Conservation (phyloP, 2,888 invertebrate genomes). For the Amphipyra berbera region DNA sequence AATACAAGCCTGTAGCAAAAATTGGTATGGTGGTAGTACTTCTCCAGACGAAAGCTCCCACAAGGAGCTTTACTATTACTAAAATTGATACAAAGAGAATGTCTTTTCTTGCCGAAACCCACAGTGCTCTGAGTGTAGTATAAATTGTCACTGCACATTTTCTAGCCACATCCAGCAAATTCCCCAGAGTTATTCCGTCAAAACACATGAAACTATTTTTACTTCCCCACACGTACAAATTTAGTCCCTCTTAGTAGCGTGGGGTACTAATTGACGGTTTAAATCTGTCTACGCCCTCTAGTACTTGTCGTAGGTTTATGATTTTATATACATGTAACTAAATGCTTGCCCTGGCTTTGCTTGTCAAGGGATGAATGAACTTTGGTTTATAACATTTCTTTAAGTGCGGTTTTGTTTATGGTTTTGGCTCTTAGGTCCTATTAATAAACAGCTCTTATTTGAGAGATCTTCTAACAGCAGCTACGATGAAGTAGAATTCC, state of each 20-base stretch:
- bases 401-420: slow-evolving; percentile 10
- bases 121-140: no score
- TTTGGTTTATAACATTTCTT: slow-evolving; percentile 26
- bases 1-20: no score
- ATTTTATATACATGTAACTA: slow-evolving; percentile 59
- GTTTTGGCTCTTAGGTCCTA: slow-evolving; percentile 16
- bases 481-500: no score
- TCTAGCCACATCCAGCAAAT: slow-evolving; percentile 59
- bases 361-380: slow-evolving; percentile 48
- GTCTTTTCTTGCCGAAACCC: no score
- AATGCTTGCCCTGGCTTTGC: slow-evolving; percentile 27
- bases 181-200: slow-evolving; percentile 41
- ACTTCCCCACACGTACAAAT: slow-evolving; percentile 75
- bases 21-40: no score
- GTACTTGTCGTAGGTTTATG: slow-evolving; percentile 65
- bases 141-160: no score
- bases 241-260: slow-evolving; percentile 75
- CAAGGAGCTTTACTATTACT: no score
- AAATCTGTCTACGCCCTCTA: slow-evolving; percentile 81
- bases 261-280: slow-evolving; percentile 85
- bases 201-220: slow-evolving; percentile 79
- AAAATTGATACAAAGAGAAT: no score
- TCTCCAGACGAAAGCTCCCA: no score
- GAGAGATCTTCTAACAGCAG: no score
- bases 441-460: no score